Base-by-base conservation (phyloP, 2,888 invertebrate species). In the Drosophila borealis region DNA sequence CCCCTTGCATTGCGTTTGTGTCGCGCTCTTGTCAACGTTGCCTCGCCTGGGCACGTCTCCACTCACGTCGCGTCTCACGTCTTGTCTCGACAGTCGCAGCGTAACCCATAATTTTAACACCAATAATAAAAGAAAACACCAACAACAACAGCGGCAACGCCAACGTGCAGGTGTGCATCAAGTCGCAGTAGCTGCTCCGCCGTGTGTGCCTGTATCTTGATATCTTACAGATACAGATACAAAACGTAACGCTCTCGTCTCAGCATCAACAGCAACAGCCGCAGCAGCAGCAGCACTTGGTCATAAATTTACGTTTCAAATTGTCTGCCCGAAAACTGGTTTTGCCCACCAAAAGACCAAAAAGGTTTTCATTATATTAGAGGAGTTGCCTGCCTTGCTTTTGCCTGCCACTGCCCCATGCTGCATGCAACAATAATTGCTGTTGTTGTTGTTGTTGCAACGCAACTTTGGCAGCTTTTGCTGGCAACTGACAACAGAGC, bases 51-150 rank as follows among this genome's bases (percentile, higher is more conserved):
- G 67, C 76, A 69, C 59, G 57, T 45, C 61, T 59, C 62, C 62
- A 57, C 64, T 50, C 46, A 34, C 41, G 39, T 53, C 41, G 14
- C 42, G 54, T 44, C 68, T 60, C 42, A 29, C 29, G 67, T 42
- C 57, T 39, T 37, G 59, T 54, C 70, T 63, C 59, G 60, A 57
- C 68, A 55, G 69, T 11, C 57, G 57, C 74, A 75, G 81, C 81
- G 88, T 85, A 85, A 85, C 85, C 85, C 86, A 85, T 85, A 85
- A 85, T 85, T 85, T 85, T 85, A 88, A 85, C 85, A 85, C 85
- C 88, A 85, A 85, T 83, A 85, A 85, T 81, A 85, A 88, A 88
- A 88, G 72, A 73, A 74, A 71, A 70, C 69, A 80, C 63, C 73
- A 68, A 62, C 67, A 74, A 5, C 59, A 54, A 3, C 42, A 21